Evolutionary conservation across 2,797 vertebrate species (phyloP).

Genomic region (Fistularia commersonii): DNA sequence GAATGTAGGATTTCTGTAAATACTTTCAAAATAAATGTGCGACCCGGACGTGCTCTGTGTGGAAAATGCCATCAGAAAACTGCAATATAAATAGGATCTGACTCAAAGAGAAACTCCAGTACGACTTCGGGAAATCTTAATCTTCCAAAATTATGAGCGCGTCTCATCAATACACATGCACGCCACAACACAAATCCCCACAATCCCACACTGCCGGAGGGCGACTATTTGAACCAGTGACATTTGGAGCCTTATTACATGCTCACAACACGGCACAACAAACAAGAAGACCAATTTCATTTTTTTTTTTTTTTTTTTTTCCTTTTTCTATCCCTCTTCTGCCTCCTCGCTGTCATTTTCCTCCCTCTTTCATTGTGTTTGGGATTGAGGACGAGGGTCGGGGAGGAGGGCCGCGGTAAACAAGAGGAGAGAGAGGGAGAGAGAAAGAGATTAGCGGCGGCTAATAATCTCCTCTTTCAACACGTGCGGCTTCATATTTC

Average conservation of each 20-base stretch:
- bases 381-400: constrained; percentile 55
- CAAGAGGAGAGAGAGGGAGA: too few species aligned
- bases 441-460: constrained; percentile 87
- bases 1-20: too few species aligned
- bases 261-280: constrained; percentile 65
- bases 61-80: too few species aligned
- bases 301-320: constrained; percentile 9
- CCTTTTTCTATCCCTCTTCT: constrained; percentile 26
- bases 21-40: too few species aligned
- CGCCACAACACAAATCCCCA: constrained; percentile 54
- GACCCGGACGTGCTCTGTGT: too few species aligned
- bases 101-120: too few species aligned
- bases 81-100: too few species aligned
- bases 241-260: constrained; percentile 73
- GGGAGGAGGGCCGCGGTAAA: constrained; percentile 56
- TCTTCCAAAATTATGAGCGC: constrained; percentile 44
- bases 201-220: constrained; percentile 59
- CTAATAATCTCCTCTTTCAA: constrained; percentile 96
- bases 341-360: constrained; percentile 61
- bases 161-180: constrained; percentile 42
- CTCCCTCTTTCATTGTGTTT: constrained; percentile 52
- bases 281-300: constrained; percentile 63
- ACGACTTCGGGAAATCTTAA: constrained; percentile 39
- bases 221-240: constrained; percentile 68
- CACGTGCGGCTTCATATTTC: constrained; percentile 90